Conservation (phyloP, 2,113 vertebrate genomes). For the Clarias gariepinus region DNA sequence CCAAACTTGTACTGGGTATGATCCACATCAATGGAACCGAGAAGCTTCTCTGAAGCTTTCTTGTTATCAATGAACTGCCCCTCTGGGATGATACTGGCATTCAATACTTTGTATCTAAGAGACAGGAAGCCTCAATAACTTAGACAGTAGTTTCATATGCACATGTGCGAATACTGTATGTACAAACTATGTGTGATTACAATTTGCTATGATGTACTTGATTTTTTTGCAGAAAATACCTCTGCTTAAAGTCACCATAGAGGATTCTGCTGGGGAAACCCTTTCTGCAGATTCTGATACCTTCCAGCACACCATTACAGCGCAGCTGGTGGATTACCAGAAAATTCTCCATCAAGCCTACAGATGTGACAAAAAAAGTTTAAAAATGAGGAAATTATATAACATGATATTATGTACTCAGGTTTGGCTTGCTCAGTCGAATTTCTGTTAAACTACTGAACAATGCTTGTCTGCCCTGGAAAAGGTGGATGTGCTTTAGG, state of each 20-base stretch:
- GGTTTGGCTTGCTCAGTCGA: neutral
- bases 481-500: neutral
- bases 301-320: conserved; percentile 89
- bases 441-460: neutral
- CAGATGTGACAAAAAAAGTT: neutral
- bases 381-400: neutral
- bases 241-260: conserved; percentile 89
- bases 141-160: neutral
- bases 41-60: conserved; percentile 55
- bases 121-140: conserved; percentile 1
- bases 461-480: neutral
- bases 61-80: conserved; percentile 56
- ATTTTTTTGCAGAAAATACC: conserved; percentile 62
- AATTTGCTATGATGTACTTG: neutral
- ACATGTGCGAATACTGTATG: neutral
- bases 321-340: conserved; percentile 90
- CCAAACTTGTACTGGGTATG: conserved; percentile 55
- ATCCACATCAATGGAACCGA: conserved; percentile 51
- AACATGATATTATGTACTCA: neutral
- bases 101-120: conserved; percentile 60
- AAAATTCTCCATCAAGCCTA: conserved; percentile 88
- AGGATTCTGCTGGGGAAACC: conserved; percentile 92
- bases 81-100: conserved; percentile 55
- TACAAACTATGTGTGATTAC: neutral
- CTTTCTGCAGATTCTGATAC: conserved; percentile 92